phyloP scores from a whole-genome alignment of 2,113 vertebrate genomes.

The Amblyopsis rosae region DNA sequence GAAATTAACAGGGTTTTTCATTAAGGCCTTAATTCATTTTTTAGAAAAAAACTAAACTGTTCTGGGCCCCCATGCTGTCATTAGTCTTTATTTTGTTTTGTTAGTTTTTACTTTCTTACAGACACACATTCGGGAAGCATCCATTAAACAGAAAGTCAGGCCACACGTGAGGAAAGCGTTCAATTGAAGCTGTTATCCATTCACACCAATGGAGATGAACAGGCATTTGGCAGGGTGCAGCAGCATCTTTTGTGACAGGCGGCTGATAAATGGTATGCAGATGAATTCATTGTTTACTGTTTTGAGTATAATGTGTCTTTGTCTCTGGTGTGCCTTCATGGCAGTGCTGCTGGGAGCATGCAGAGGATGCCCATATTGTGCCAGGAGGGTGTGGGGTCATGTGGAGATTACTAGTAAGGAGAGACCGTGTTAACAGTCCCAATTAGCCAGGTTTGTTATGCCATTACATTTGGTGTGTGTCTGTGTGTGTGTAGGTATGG shows the following conservation, averaged over 20 bases:
- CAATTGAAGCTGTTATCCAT: neutral
- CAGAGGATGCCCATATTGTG: slow-evolving; percentile 37
- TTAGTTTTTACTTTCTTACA: neutral
- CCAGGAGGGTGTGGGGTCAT: slow-evolving; percentile 31
- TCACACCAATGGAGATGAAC: slow-evolving; percentile 22
- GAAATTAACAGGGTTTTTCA: slow-evolving; percentile 32
- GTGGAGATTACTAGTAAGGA: slow-evolving; percentile 20
- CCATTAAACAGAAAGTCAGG: slow-evolving; percentile 7
- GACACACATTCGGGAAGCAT: neutral
- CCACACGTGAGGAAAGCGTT: neutral
- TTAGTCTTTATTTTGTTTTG: neutral
- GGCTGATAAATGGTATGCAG: slow-evolving; percentile 43
- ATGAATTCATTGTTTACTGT: slow-evolving; percentile 53
- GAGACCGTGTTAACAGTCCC: slow-evolving; percentile 16
- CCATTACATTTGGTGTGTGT: slow-evolving; percentile 10
- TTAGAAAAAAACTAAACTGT: neutral
- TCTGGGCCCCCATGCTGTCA: slow-evolving; percentile 3
- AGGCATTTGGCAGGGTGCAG: slow-evolving; percentile 14
- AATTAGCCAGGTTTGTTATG: slow-evolving; percentile 13
- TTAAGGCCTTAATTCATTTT: neutral
- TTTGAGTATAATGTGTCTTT: slow-evolving; percentile 38
- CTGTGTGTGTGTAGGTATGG: slow-evolving; percentile 1
- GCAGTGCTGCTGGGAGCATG: neutral
- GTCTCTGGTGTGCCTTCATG: slow-evolving; percentile 34
- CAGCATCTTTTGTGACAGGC: slow-evolving; percentile 43